Percentiles rank a stretch among this genome's conserved stretches.
Conservation (phyloP, 1,140 invertebrate species). For the Zaprionus ghesquierei region DNA sequence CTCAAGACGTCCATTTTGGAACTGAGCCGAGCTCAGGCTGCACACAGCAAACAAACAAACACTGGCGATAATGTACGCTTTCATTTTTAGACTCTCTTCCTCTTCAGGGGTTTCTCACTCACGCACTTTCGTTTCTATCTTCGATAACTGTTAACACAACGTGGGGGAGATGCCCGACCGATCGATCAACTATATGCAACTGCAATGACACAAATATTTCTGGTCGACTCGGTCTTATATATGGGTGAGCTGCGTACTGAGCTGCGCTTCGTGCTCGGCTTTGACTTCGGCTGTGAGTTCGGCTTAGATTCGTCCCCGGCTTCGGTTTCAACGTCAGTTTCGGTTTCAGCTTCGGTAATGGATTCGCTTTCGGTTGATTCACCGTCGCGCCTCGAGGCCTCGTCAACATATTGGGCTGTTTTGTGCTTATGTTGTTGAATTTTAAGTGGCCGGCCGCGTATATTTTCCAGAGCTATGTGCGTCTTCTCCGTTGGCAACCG, state of each 20-base stretch:
- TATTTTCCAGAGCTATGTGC: slow-evolving; percentile 15
- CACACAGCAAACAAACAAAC: slow-evolving; percentile 83
- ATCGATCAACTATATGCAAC: slow-evolving; percentile 56
- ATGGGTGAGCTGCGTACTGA: slow-evolving; percentile 19
- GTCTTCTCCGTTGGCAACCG: not conserved
- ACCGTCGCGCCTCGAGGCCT: not conserved
- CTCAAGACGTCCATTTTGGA: slow-evolving; percentile 88
- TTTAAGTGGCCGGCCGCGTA: slow-evolving; percentile 58
- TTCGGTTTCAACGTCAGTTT: not conserved
- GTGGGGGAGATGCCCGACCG: slow-evolving; percentile 66
- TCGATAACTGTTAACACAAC: slow-evolving; percentile 8
- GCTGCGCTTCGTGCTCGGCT: not conserved
- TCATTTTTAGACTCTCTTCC: slow-evolving; percentile 71
- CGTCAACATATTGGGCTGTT: not conserved
- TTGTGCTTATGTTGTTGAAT: slow-evolving; percentile 50
- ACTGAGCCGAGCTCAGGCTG: slow-evolving; percentile 85
- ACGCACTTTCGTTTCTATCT: slow-evolving; percentile 55
- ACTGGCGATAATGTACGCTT: slow-evolving; percentile 82
- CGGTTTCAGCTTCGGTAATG: not conserved
- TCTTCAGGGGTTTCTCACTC: slow-evolving; percentile 28
- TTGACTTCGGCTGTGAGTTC: not conserved
- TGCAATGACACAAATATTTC: slow-evolving; percentile 75
- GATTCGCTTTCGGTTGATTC: not conserved
- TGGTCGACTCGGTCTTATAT: slow-evolving; percentile 64
- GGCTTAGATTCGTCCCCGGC: not conserved